Conservation (phyloP, 2,888 invertebrate genomes). For the Deilephila elpenor region DNA sequence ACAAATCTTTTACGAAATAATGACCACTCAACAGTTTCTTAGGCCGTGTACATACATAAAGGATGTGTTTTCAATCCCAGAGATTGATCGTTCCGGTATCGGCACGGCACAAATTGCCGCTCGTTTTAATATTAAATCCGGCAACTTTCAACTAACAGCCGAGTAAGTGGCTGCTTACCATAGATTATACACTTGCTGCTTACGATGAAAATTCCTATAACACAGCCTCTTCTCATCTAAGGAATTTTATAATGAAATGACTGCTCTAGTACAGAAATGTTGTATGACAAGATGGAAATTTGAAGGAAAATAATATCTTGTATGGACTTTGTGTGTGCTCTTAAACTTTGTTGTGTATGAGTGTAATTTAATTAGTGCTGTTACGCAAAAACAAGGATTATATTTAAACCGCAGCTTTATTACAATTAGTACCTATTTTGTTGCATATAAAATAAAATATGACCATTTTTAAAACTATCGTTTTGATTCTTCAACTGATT, state of each 20-base stretch:
- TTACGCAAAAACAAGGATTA: too few species aligned
- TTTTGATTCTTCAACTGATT: too few species aligned
- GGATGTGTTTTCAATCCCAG: conserved; percentile 62
- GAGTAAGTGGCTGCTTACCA: conserved; percentile 17
- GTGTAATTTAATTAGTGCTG: background rate
- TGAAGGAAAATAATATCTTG: background rate
- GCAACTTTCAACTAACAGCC: conserved; percentile 34
- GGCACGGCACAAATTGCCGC: conserved; percentile 72
- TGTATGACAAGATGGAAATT: background rate
- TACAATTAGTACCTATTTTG: too few species aligned
- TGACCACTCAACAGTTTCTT: conserved; percentile 46
- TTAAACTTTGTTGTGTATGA: background rate
- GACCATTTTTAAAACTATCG: too few species aligned
- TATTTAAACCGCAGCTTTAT: too few species aligned
- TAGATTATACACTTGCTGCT: too few species aligned
- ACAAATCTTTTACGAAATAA: background rate
- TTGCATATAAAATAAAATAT: too few species aligned
- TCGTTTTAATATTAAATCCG: conserved; percentile 69
- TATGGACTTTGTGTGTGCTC: background rate
- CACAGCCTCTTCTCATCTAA: background rate
- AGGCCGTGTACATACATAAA: conserved; percentile 47
- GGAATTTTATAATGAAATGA: background rate
- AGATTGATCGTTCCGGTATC: conserved; percentile 74
- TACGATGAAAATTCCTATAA: conserved; percentile 1
- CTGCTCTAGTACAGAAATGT: background rate